Evolutionary conservation across 2,113 vertebrate species (phyloP), one percentile per base, ranked within the genome.

Genomic region (Pedetes capensis): DNA sequence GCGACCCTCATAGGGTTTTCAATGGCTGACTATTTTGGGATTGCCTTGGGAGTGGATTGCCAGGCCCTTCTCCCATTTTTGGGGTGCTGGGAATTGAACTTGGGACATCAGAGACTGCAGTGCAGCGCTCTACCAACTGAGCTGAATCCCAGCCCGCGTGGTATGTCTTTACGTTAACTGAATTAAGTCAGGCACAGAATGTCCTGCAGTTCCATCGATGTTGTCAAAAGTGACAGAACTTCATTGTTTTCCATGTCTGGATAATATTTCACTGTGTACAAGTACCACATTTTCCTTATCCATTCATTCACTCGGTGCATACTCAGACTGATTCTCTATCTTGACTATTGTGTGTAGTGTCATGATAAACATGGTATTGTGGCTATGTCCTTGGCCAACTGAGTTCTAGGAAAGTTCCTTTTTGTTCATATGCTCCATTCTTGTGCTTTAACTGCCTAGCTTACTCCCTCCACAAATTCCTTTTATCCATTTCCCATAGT

Each of bases 391-490:
- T 23, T 83, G 53, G 32, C 12, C 27, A 17, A 79, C 22, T 39
- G 7, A 57, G 25, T 57, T 29, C 53, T 53, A 61, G 57, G 42
- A 75, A 87, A 71, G 17, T 14, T 71, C 39, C 80, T 63, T 68
- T 84, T 64, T 44, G n/a, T 61, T 61, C 12, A 83, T 13, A 51
- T 47, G 44, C 34, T 87, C 93, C 59, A 82, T 94, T 88, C 83
- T 72, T 94, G 14, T 72, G 44, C 89, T 75, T 71, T 75, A 75
- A 93, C 63, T 64, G 42, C 42, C 32, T 5, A 72, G 82, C 42
- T 92, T n/a, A 89, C n/a, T 78, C 81, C 44, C 76, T 74, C 34
- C 51, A 87, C 42, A 81, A 80, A 93, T 27, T 37, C 53, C 92
- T 89, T 85, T 42, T 64, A 76, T n/a, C 27, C 34, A 83, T 42